These are phyloP conservation scores for Dorcus hopei DNA, from an alignment of 2,888 invertebrate species.

Conservation along the genomic window DNA sequence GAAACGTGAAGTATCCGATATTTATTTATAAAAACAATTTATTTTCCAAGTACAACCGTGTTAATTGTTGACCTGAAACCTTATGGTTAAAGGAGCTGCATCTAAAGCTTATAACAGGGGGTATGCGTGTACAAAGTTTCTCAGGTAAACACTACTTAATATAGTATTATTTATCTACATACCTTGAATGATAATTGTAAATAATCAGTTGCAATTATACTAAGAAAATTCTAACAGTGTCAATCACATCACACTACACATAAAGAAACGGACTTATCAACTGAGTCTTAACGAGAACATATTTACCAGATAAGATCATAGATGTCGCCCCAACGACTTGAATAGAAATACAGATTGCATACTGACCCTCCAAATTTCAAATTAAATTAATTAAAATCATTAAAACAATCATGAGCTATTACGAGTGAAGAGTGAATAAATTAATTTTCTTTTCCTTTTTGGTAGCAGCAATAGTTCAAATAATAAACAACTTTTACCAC, in stretches of 20 bases:
- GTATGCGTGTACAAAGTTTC: not conserved
- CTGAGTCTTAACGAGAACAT: constrained; percentile 4
- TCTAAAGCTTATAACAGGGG: too few relatives aligned
- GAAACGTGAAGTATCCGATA: too few relatives aligned
- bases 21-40: too few relatives aligned
- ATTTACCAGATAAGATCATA: not conserved
- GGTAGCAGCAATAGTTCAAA: too few relatives aligned
- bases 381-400: too few relatives aligned
- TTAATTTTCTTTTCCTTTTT: too few relatives aligned
- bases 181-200: constrained; percentile 25
- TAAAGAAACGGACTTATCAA: constrained; percentile 17
- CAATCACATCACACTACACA: constrained; percentile 34
- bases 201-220: constrained; percentile 30
- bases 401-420: too few relatives aligned
- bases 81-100: constrained; percentile 8
- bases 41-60: not conserved
- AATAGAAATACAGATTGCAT: not conserved
- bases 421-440: too few relatives aligned
- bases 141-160: not conserved
- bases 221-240: constrained; percentile 32
- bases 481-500: not conserved
- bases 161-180: constrained; percentile 16
- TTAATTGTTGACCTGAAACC: constrained; percentile 29
- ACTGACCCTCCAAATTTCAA: too few relatives aligned
- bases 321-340: constrained; percentile 6